Evolutionary conservation across 1,140 invertebrate genomes (phyloP).

Genomic region (Temnothorax curvispinosus): DNA sequence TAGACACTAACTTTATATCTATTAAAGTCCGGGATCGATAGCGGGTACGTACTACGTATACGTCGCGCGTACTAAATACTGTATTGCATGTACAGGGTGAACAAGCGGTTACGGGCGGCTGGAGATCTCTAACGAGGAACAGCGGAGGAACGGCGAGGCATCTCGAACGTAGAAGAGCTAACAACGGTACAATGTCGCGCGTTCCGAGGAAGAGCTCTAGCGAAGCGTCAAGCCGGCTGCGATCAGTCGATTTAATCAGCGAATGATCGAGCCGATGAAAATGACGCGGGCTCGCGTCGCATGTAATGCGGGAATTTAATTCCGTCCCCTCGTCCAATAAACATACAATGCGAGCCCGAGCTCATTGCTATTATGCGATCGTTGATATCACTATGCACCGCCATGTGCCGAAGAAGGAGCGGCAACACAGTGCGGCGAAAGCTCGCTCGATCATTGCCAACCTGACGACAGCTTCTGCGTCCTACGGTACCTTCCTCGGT

Average conservation of each 20-base stretch:
- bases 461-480: constrained; percentile 34
- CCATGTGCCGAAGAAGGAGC: constrained; percentile 18
- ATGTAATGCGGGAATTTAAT: constrained; percentile 34
- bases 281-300: constrained; percentile 15
- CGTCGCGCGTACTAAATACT: constrained; percentile 61
- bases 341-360: constrained; percentile 14
- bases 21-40: constrained; percentile 67
- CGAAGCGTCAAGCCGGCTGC: background rate
- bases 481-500: background rate
- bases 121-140: constrained; percentile 12
- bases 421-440: constrained; percentile 30
- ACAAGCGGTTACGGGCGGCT: background rate
- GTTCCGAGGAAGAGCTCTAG: background rate
- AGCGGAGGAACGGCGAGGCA: background rate
- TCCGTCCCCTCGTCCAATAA: constrained; percentile 4
- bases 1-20: constrained; percentile 66
- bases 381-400: constrained; percentile 44
- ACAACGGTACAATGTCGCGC: background rate
- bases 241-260: constrained; percentile 20
- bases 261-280: constrained; percentile 18
- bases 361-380: constrained; percentile 34
- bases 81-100: constrained; percentile 45
- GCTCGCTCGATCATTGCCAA: constrained; percentile 44
- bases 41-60: constrained; percentile 51
- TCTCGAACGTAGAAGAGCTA: background rate